Evolutionary conservation across 2,797 vertebrate genomes (phyloP), one percentile per base, ranked within the genome.

Genomic region (Chromobotia macracanthus): DNA sequence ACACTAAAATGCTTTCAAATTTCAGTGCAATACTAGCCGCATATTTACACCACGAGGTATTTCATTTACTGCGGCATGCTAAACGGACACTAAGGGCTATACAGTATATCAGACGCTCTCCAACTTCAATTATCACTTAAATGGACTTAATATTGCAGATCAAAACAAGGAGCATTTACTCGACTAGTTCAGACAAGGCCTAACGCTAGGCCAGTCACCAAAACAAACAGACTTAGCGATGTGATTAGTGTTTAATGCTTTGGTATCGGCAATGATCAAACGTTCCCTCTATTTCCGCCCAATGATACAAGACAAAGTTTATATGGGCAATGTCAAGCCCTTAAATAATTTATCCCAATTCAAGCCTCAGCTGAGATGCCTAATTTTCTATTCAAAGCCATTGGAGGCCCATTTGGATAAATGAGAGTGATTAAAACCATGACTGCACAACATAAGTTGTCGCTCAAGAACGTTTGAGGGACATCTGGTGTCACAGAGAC

Each of bases 341-440:
- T 91, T 85, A 82, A 91, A 87, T 83, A 90, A 93, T 93, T 93
- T 91, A 90, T 89, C 87, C 88, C 90, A 91, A 92, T 92, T 92
- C 89, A 79, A 84, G 89, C 88, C 90, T 91, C 90, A 91, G 91
- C 90, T 86, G 79, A 89, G 92, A 90, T 5, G 86, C 90, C 91
- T 92, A 91, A 92, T 93, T 94, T 93, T 87, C 89, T 91, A 92
- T 93, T 93, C 91, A 93, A 89, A 72, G 86, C 85, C 88, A 89
- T 92, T 89, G 88, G 92, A 90, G 89, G 89, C 90, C 90, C 89
- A 89, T 88, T 80, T 81, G 86, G 89, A 86, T 93, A 93, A 94
- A 93, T 92, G 92, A 91, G 90, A 88, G 86, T 93, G 91, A 94
- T 94, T 93, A 93, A 89, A 92, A 88, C 83, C 88, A 89, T 88